phyloP scores from a whole-genome alignment of 1,140 invertebrate genomes.

The Episyrphus balteatus region DNA sequence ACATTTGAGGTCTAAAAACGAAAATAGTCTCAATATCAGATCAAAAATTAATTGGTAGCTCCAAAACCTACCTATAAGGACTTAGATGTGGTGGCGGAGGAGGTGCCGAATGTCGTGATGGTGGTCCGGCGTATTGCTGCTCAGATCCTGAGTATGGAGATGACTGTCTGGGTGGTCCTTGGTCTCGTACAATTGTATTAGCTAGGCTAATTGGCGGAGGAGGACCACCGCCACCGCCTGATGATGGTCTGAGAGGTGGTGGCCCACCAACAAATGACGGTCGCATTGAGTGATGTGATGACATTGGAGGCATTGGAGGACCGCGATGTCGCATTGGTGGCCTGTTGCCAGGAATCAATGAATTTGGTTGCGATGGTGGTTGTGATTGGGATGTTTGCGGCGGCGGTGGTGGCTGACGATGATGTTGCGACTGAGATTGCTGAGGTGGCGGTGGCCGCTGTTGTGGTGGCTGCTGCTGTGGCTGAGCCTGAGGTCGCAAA shows the following conservation, averaged over 20 bases:
- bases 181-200: not conserved
- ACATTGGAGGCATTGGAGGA: constrained; percentile 14
- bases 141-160: not conserved
- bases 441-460: not conserved
- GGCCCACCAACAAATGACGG: constrained; percentile 24
- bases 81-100: constrained; percentile 17
- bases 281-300: constrained; percentile 17
- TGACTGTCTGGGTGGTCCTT: not conserved
- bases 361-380: not conserved
- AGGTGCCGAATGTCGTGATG: constrained; percentile 22
- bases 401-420: not conserved
- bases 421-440: not conserved
- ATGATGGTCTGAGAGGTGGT: constrained; percentile 15
- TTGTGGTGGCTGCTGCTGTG: constrained; percentile 5
- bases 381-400: not conserved
- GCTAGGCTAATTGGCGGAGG: not conserved
- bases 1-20: constrained; percentile 20
- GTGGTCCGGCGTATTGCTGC: constrained; percentile 18
- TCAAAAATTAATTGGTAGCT: not conserved
- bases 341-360: too few relatives aligned
- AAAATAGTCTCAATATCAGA: too few relatives aligned
- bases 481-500: constrained; percentile 12
- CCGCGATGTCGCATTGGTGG: constrained; percentile 9
- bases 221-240: too few relatives aligned
- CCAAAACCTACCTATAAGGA: constrained; percentile 23